Evolutionary conservation across 2,113 vertebrate species (phyloP).

Genomic region (Lophura nycthemera): DNA sequence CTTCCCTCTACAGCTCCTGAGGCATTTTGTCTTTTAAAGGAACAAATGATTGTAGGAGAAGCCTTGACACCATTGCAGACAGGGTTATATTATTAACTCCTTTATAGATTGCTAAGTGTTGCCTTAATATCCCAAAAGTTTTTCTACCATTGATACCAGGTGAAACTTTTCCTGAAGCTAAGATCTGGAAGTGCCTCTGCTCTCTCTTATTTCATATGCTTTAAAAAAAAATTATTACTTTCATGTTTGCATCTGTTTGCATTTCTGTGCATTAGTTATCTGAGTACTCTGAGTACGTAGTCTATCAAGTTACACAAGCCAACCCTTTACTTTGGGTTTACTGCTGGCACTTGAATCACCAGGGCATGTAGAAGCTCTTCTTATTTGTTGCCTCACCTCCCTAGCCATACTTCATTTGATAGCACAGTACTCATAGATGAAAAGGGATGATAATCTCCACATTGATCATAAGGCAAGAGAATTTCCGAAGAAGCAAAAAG

Average conservation of each 20-base stretch:
- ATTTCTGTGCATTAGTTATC: not conserved
- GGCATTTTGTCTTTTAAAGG: not conserved
- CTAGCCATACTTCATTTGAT: not conserved
- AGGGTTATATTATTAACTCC: not conserved
- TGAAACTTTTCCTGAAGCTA: not conserved
- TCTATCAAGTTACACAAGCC: not conserved
- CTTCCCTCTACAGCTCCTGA: not conserved
- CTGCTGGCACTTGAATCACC: not conserved
- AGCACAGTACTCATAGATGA: not conserved
- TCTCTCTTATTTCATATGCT: not conserved
- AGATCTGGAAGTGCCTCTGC: not conserved
- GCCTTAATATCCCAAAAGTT: not conserved
- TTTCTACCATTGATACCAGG: accelerated
- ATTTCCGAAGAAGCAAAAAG: not conserved
- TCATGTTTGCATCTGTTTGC: not conserved
- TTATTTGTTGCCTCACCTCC: not conserved
- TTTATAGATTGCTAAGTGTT: not conserved
- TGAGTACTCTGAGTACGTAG: not conserved
- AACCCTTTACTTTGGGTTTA: not conserved
- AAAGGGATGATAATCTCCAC: not conserved
- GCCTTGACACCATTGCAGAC: not conserved
- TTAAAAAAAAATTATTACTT: not conserved
- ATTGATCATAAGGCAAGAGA: not conserved
- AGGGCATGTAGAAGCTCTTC: not conserved
- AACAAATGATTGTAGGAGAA: not conserved